Percentiles rank a stretch among this genome's conserved stretches.
Conservation (phyloP, 2,888 invertebrate genomes). For the Thecophora atra region DNA sequence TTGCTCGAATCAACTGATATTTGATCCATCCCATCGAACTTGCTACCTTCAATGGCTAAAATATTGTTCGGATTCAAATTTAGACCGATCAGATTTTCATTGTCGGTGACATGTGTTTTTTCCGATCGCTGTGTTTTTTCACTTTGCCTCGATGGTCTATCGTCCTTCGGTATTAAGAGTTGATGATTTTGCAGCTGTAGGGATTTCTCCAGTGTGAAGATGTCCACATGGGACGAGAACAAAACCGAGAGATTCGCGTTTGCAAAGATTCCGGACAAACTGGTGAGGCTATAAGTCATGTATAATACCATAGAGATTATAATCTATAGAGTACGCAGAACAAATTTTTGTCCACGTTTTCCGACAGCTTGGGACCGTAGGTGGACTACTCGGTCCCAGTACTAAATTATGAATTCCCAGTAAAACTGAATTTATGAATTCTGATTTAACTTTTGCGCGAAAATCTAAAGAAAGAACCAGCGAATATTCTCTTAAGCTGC, state of each 20-base stretch:
- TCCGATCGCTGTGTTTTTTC: not conserved
- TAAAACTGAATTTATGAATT: too few species aligned
- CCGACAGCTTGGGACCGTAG: too few species aligned
- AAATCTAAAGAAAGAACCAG: too few species aligned
- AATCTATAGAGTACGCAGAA: too few species aligned
- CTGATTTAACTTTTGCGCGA: too few species aligned
- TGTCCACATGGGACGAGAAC: constrained; percentile 57
- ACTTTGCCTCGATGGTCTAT: constrained; percentile 19
- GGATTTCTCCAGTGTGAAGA: constrained; percentile 49
- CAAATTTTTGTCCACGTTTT: too few species aligned
- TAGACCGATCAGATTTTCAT: constrained; percentile 23
- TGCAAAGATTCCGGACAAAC: constrained; percentile 54
- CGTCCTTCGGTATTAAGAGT: constrained; percentile 48
- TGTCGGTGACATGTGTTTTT: not conserved
- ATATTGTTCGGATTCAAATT: constrained; percentile 44
- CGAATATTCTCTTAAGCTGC: too few species aligned
- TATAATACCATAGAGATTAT: too few species aligned
- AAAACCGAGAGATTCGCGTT: constrained; percentile 57
- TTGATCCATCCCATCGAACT: constrained; percentile 34
- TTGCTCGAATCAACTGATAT: not conserved
- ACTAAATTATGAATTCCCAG: too few species aligned
- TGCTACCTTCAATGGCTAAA: constrained; percentile 44
- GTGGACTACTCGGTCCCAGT: too few species aligned
- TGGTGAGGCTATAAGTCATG: constrained; percentile 51
- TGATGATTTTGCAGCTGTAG: constrained; percentile 48